Conservation (phyloP, 2,888 invertebrate genomes). For the Apamea crenata region DNA sequence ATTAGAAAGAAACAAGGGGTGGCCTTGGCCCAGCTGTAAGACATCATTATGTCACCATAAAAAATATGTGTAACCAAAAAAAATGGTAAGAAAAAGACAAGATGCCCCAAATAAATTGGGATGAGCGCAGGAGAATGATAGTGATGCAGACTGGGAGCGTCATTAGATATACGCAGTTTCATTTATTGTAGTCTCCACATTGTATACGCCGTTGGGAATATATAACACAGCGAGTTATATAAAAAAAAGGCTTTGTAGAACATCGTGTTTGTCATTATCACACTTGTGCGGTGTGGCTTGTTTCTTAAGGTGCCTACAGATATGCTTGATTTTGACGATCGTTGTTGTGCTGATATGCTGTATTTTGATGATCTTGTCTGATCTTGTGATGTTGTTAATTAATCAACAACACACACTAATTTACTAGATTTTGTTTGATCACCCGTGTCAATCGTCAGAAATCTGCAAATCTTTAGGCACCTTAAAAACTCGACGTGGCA, state of each 20-base stretch:
- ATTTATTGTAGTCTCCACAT: not conserved
- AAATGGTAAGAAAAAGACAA: too few relatives aligned
- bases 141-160: not conserved
- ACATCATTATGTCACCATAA: too few relatives aligned
- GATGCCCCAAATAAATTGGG: too few relatives aligned
- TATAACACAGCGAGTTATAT: not conserved
- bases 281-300: not conserved
- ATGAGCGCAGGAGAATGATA: too few relatives aligned
- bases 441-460: too few relatives aligned
- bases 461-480: not conserved
- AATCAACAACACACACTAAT: too few relatives aligned
- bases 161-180: not conserved
- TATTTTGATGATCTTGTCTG: not conserved
- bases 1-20: too few relatives aligned
- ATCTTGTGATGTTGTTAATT: not conserved
- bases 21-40: too few relatives aligned
- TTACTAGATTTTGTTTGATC: not conserved
- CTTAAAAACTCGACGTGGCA: not conserved
- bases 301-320: not conserved
- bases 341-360: not conserved
- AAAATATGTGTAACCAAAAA: too few relatives aligned
- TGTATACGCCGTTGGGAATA: not conserved
- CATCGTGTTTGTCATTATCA: not conserved
- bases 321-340: not conserved
- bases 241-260: not conserved